phyloP scores from a whole-genome alignment of 2,113 vertebrate genomes.

The Siniperca knerii region DNA sequence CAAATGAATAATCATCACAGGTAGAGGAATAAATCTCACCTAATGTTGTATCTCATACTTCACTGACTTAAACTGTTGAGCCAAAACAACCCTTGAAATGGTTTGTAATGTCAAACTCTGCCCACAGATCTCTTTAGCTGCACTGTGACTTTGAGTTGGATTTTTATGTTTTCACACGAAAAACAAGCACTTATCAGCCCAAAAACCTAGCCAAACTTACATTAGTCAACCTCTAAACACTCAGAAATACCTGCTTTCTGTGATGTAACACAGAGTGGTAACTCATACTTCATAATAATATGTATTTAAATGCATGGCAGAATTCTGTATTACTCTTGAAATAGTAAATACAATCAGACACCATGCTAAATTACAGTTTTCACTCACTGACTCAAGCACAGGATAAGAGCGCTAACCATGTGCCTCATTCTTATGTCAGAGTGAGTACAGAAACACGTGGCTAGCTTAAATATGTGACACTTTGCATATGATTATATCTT shows the following conservation, averaged over 20 bases:
- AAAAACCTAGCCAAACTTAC: too few species aligned
- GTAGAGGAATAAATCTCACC: background rate
- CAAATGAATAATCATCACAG: background rate
- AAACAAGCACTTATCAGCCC: background rate
- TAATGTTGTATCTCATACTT: too few species aligned
- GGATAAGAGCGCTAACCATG: constrained; percentile 2
- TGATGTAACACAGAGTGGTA: constrained; percentile 85
- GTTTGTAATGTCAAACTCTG: too few species aligned
- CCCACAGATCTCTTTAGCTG: too few species aligned
- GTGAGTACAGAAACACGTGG: constrained; percentile 59
- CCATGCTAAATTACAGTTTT: constrained; percentile 80
- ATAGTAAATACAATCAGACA: constrained; percentile 83
- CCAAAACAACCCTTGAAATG: too few species aligned
- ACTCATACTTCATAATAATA: background rate
- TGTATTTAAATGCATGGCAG: constrained; percentile 65
- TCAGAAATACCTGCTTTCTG: background rate
- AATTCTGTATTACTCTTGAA: constrained; percentile 83
- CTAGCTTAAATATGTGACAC: background rate
- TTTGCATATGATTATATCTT: background rate
- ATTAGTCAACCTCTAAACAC: background rate
- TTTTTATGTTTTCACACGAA: background rate
- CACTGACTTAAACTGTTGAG: too few species aligned
- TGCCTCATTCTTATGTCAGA: constrained; percentile 44
- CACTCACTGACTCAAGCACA: constrained; percentile 49
- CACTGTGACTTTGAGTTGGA: background rate